Base-by-base conservation (phyloP, 2,888 invertebrate genomes). In the Aethes cnicana region DNA sequence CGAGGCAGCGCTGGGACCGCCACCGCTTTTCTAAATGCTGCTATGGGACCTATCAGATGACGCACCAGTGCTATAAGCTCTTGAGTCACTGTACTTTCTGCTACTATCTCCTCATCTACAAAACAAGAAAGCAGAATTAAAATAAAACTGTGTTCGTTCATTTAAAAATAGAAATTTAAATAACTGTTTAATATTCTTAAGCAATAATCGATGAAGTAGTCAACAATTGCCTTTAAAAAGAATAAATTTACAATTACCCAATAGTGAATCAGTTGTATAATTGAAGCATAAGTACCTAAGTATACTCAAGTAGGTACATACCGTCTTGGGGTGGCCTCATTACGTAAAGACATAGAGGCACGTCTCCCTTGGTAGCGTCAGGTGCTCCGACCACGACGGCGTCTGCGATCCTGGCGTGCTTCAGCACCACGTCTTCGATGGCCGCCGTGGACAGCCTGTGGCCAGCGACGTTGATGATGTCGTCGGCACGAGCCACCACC, bases 381-480 rank as follows among this genome's bases (percentile, higher is more conserved):
- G 96, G 96, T 0, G 97, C 96, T 0, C 97, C 97, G 7, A 98
- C 93, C 0, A 98, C 98, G 0, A 96, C 95, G 0, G 95, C 95
- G 69, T 98, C 98, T 0, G 93, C 94, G 0, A 98, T 91, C 58
- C 96, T 94, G 0, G 94, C 93, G 86, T 97, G 97, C n/a, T 95
- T 91, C 30, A 97, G 79, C 7, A 97, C 93, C 0, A 97, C 97
- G 77, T 98, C 97, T 77, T 98, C 98, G 2, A 98, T 80, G 0
- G 96, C 96, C 0, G 96, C 94, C 0, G 97, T 97, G 0, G 97
- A 97, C 30, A 98, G 90, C 43, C 98, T 90, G 77, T 98, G 98
- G 0, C 98, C 98, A 0, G 98, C 96, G 1, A 98, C 98, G 76
- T 98, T 98, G 66, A 98, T 98, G 54, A 97, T 95, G 80, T 98